Percentiles rank a stretch among this genome's conserved stretches.
Conservation (phyloP, 2,888 invertebrate genomes). For the Nemotelus nigrinus region DNA sequence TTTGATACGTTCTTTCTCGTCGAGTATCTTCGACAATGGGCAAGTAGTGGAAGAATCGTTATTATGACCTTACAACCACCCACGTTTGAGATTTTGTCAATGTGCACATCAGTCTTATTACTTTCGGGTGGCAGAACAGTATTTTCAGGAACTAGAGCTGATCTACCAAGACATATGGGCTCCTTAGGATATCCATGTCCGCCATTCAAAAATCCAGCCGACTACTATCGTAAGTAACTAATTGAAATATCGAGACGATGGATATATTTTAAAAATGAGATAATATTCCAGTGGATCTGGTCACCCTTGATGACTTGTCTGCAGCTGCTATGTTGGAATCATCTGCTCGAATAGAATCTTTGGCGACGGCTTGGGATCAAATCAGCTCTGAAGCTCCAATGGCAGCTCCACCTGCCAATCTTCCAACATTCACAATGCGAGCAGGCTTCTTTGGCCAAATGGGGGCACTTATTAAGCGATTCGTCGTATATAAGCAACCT, state of each 20-base stretch:
- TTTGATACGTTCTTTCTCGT: slow-evolving; percentile 96
- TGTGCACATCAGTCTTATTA: slow-evolving; percentile 77
- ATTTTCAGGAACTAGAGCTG: slow-evolving; percentile 88
- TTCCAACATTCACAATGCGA: slow-evolving; percentile 73
- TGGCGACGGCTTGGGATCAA: slow-evolving; percentile 77
- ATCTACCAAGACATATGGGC: slow-evolving; percentile 93
- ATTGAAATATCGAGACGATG: neutral
- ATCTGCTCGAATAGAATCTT: slow-evolving; percentile 88
- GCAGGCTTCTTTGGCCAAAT: slow-evolving; percentile 77
- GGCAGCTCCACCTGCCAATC: slow-evolving; percentile 79
- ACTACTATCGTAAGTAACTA: slow-evolving; percentile 85
- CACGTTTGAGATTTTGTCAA: slow-evolving; percentile 94
- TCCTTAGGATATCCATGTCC: slow-evolving; percentile 93
- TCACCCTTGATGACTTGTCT: slow-evolving; percentile 91
- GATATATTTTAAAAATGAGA: slow-evolving; percentile 1
- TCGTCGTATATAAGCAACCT: slow-evolving; percentile 82
- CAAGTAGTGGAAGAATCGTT: slow-evolving; percentile 80
- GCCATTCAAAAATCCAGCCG: slow-evolving; percentile 95
- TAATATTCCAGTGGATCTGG: slow-evolving; percentile 81
- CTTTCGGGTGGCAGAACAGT: slow-evolving; percentile 91
- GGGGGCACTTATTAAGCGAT: slow-evolving; percentile 71
- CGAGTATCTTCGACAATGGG: slow-evolving; percentile 90
- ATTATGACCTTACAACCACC: slow-evolving; percentile 93
- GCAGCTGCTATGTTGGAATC: slow-evolving; percentile 95
- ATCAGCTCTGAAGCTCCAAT: slow-evolving; percentile 65